Conservation (phyloP, 2,797 vertebrate genomes). For the Coccyzus lansbergi region DNA sequence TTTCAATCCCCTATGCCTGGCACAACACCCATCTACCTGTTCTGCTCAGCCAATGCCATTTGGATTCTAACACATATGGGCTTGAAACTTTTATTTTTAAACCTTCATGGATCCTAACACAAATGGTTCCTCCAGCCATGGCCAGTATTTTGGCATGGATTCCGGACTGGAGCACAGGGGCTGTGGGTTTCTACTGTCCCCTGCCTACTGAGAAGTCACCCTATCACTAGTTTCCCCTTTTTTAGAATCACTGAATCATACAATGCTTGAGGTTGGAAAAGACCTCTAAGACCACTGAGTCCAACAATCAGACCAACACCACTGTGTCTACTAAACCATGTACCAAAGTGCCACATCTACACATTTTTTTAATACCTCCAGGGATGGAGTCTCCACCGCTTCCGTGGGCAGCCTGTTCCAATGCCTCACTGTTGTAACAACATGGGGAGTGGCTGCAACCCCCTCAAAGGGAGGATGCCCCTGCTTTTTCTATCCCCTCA, state of each 20-base stretch:
- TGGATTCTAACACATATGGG: rapidly evolving
- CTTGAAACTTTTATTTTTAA: neutral
- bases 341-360: too few relatives aligned
- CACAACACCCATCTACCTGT: neutral
- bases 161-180: rapidly evolving
- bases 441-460: rapidly evolving
- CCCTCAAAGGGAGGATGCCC: neutral
- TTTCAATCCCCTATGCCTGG: neutral
- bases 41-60: neutral
- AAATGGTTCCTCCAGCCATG: neutral
- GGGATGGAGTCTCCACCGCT: too few relatives aligned
- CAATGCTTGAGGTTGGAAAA: too few relatives aligned
- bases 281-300: too few relatives aligned
- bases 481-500: rapidly evolving
- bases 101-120: rapidly evolving
- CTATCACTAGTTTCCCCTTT: neutral
- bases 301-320: too few relatives aligned
- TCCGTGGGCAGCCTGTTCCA: too few relatives aligned
- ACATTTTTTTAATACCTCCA: too few relatives aligned
- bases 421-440: neutral
- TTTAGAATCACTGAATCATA: too few relatives aligned
- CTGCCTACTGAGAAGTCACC: neutral
- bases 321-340: too few relatives aligned
- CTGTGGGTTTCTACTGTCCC: neutral
- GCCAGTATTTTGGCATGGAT: neutral